phyloP scores from a whole-genome alignment of 2,888 invertebrate species.

The Tiliacea citrago region DNA sequence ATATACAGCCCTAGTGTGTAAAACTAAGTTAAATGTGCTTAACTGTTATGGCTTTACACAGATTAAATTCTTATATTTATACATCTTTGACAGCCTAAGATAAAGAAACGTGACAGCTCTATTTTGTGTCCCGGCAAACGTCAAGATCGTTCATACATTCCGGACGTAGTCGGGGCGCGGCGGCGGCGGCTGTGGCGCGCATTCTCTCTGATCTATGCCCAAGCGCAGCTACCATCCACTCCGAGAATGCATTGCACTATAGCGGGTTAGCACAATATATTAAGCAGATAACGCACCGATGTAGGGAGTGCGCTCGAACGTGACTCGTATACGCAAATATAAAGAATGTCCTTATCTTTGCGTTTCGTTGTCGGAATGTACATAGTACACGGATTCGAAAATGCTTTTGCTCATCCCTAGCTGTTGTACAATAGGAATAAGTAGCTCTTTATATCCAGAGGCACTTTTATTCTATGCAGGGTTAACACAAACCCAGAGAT shows the following conservation, averaged over 20 bases:
- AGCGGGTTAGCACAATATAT: constrained; percentile 60
- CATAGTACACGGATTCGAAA: constrained; percentile 42
- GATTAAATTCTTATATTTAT: neutral
- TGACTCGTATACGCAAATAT: constrained; percentile 59
- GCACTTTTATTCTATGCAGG: constrained; percentile 15
- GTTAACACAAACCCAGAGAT: constrained; percentile 16
- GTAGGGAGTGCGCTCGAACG: constrained; percentile 49
- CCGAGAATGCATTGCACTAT: constrained; percentile 59
- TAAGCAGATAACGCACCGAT: constrained; percentile 63
- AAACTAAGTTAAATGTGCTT: neutral
- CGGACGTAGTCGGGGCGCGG: constrained; percentile 6
- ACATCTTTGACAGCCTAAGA: neutral
- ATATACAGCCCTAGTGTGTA: neutral
- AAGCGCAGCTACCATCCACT: constrained; percentile 65
- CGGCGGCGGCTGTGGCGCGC: constrained; percentile 29
- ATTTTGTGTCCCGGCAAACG: constrained; percentile 15
- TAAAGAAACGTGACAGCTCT: constrained; percentile 33
- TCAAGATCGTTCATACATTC: constrained; percentile 39
- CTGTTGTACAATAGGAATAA: constrained; percentile 38
- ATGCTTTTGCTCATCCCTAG: constrained; percentile 39
- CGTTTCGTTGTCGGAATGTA: constrained; percentile 42
- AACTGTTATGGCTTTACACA: neutral
- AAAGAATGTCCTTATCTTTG: constrained; percentile 57
- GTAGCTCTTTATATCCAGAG: constrained; percentile 22
- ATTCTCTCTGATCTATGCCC: constrained; percentile 68